Conservation (phyloP, 1,140 invertebrate genomes). For the Spodoptera litura region DNA sequence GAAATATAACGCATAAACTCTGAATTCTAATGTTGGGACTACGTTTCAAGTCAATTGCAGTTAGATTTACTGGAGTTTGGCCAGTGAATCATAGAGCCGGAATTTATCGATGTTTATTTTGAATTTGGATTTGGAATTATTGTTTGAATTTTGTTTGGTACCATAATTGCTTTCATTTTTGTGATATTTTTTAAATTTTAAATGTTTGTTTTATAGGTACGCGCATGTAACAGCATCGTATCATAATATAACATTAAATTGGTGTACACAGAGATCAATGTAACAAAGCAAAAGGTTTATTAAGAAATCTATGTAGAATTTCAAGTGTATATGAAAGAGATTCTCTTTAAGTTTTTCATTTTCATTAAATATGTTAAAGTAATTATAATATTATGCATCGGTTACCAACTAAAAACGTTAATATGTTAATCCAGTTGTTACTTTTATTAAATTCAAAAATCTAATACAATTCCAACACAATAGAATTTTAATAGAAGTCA, state of each 20-base stretch:
- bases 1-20: conserved; percentile 33
- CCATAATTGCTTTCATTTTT: no score
- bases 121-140: neutral
- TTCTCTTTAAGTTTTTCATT: no score
- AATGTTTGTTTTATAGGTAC: no score
- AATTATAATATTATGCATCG: neutral
- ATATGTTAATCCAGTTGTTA: neutral
- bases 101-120: neutral
- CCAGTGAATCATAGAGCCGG: neutral
- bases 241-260: no score
- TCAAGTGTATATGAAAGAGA: no score
- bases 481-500: conserved; percentile 11
- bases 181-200: no score
- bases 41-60: conserved; percentile 10
- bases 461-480: conserved; percentile 2
- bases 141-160: neutral
- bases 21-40: conserved; percentile 14
- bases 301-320: no score
- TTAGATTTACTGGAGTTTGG: neutral
- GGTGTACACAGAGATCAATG: no score
- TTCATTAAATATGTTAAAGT: no score
- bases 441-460: conserved; percentile 1
- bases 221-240: no score
- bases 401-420: neutral
- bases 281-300: no score